Evolutionary conservation across 2,797 vertebrate species (phyloP).

Genomic region (Xenops minutus): DNA sequence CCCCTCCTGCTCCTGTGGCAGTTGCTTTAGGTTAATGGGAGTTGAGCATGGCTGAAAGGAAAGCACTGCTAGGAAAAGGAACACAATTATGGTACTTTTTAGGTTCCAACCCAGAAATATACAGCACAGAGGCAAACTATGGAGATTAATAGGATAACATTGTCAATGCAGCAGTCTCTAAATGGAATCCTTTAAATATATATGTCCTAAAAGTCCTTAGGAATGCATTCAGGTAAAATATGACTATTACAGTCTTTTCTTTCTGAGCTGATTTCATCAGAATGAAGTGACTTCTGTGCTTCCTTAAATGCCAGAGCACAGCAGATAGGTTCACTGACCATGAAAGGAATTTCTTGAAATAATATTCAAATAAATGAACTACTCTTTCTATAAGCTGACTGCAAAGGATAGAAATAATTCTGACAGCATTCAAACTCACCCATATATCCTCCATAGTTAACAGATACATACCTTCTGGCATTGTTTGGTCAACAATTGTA

Average conservation of each 20-base stretch:
- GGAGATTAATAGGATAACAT: neutral
- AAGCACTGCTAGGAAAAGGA: neutral
- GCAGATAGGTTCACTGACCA: neutral
- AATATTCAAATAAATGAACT: neutral
- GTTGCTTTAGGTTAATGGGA: neutral
- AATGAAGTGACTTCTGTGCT: conserved; percentile 31
- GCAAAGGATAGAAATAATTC: neutral
- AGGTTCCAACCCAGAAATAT: neutral
- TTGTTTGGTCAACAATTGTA: neutral
- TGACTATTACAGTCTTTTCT: neutral
- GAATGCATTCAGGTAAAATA: neutral
- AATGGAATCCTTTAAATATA: neutral
- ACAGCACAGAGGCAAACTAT: neutral
- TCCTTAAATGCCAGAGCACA: neutral
- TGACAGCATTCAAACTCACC: neutral
- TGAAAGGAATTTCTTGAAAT: neutral
- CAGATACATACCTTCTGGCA: neutral
- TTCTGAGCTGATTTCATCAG: neutral
- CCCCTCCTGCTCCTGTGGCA: neutral
- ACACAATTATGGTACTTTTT: neutral
- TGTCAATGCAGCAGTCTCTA: neutral
- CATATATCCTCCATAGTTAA: neutral
- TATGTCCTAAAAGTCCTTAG: neutral
- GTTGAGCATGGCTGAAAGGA: neutral
- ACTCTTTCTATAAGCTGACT: neutral